Evolutionary conservation across 2,888 invertebrate genomes (phyloP).

Genomic region (Agrochola lychnidis): DNA sequence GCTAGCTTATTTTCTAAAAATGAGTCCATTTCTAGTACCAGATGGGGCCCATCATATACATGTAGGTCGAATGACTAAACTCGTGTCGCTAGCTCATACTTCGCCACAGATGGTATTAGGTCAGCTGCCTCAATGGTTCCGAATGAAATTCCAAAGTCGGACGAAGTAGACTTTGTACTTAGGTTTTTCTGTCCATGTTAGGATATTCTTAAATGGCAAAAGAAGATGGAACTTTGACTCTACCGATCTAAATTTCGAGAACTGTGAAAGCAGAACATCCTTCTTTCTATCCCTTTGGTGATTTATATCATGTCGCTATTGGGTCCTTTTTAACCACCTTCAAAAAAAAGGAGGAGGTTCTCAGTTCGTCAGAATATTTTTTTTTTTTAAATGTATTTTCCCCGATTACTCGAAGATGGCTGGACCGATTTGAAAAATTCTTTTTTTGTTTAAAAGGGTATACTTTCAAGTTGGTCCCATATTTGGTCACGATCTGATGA

Average conservation of each 20-base stretch:
- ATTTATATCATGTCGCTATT: background rate
- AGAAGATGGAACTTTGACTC: background rate
- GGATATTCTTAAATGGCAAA: background rate
- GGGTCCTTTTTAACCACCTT: background rate
- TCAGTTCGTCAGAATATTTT: no score
- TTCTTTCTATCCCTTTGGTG: background rate
- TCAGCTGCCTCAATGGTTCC: slow-evolving; percentile 15
- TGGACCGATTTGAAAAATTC: no score
- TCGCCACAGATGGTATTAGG: slow-evolving; percentile 29
- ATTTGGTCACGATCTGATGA: no score
- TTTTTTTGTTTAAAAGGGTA: no score
- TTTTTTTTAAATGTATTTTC: no score
- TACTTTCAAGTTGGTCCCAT: no score
- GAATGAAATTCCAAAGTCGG: slow-evolving; percentile 15
- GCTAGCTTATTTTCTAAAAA: slow-evolving; percentile 4
- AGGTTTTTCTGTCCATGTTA: background rate
- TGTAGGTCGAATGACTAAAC: background rate
- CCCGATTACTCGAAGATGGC: no score
- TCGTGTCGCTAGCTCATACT: slow-evolving; percentile 11
- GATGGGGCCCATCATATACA: slow-evolving; percentile 3
- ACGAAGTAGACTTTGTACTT: background rate
- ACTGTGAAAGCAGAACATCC: background rate
- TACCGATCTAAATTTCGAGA: background rate
- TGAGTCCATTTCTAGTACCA: background rate
- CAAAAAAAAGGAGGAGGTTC: no score